Conservation (phyloP, 1,140 invertebrate genomes). For the Cardiocondyla obscurior region DNA sequence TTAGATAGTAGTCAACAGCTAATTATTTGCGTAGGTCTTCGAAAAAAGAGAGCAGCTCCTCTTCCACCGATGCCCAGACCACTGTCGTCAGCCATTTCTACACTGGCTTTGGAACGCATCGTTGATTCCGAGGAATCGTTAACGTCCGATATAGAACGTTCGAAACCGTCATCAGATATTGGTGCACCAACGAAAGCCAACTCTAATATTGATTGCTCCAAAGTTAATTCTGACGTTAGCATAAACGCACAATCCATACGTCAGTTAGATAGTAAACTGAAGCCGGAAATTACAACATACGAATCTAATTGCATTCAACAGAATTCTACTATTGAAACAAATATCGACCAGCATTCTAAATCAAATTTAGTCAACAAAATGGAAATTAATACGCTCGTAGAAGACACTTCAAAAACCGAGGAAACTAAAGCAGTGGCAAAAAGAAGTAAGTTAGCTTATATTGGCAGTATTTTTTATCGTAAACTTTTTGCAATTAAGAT, state of each 20-base stretch:
- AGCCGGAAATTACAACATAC: background rate
- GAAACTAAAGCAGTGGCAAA: constrained; percentile 76
- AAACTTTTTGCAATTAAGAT: no score
- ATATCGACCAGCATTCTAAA: background rate
- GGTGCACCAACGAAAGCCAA: constrained; percentile 73
- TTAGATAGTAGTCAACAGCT: background rate
- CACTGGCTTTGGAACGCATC: constrained; percentile 79
- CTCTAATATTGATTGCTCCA: constrained; percentile 73
- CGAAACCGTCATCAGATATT: constrained; percentile 80
- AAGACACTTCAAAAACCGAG: constrained; percentile 61
- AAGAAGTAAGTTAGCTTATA: constrained; percentile 81
- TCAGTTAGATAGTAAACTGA: background rate
- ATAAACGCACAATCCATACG: constrained; percentile 18
- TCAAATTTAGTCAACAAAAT: constrained; percentile 8
- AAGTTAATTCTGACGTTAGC: constrained; percentile 71
- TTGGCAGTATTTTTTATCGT: constrained; percentile 59
- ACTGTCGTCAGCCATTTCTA: constrained; percentile 80
- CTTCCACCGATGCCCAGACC: constrained; percentile 71
- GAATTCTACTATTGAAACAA: background rate
- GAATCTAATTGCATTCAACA: background rate
- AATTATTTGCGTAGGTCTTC: constrained; percentile 69
- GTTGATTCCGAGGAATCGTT: constrained; percentile 81
- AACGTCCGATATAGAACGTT: constrained; percentile 80
- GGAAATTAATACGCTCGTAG: constrained; percentile 28
- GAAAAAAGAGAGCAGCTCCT: constrained; percentile 81